phyloP scores from a whole-genome alignment of 2,888 invertebrate species.

The Aelia acuminata region DNA sequence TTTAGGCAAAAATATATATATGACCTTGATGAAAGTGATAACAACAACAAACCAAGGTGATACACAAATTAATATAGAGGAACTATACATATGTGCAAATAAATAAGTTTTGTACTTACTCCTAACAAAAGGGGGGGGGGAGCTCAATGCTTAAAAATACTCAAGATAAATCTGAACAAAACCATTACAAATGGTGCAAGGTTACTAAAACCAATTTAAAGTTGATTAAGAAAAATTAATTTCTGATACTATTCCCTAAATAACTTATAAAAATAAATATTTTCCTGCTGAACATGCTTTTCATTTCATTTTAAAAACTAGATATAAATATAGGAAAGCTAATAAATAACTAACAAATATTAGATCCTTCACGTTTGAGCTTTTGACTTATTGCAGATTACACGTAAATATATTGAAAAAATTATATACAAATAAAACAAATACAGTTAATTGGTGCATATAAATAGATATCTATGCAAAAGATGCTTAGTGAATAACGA shows the following conservation, averaged over 20 bases:
- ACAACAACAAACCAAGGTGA: neutral
- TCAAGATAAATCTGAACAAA: too few species aligned
- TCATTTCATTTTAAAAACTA: neutral
- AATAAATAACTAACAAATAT: neutral
- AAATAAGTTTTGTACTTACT: neutral
- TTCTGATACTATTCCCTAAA: neutral
- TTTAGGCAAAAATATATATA: too few species aligned
- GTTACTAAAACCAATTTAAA: neutral
- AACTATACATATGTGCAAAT: neutral
- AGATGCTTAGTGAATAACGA: neutral
- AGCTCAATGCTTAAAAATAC: too few species aligned
- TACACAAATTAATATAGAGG: neutral
- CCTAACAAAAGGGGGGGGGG: neutral
- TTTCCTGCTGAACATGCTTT: neutral
- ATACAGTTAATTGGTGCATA: neutral
- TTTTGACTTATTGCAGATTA: neutral
- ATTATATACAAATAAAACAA: neutral
- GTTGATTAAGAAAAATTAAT: neutral
- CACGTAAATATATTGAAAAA: neutral
- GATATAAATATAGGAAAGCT: neutral
- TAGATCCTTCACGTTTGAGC: neutral
- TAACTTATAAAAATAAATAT: neutral
- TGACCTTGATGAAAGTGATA: neutral
- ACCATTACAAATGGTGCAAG: too few species aligned
- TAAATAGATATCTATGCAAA: neutral